A percentile compares a stretch with the other conserved stretches of the same genome.
These are phyloP conservation scores for Tragelaphus imberbis DNA, from an alignment of 2,113 vertebrate species.

Conservation along the genomic window DNA sequence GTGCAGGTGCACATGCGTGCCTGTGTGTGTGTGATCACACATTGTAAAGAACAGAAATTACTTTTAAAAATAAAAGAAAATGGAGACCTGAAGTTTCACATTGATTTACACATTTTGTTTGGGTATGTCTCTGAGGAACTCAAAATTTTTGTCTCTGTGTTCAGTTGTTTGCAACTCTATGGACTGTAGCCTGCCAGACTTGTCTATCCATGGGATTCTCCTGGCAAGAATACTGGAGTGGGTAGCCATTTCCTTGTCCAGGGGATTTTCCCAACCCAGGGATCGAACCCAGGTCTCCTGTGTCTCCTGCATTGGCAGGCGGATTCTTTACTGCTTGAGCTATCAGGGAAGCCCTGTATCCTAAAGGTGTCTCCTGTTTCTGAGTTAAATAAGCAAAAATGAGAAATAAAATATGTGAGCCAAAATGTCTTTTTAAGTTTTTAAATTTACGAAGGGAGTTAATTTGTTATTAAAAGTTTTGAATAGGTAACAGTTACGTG, in stretches of 20 bases:
- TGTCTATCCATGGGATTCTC: not conserved
- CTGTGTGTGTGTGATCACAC: not conserved
- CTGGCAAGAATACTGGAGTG: not conserved
- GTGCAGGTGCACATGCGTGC: not conserved
- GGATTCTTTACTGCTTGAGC: not conserved
- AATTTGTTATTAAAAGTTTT: not conserved
- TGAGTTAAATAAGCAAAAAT: not conserved
- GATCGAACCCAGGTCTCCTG: not conserved
- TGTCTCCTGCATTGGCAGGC: not conserved
- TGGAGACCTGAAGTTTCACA: not conserved
- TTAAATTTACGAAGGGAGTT: not conserved
- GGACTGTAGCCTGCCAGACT: not conserved
- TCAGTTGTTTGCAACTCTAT: not conserved
- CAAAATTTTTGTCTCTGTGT: not conserved
- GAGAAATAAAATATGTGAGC: not conserved
- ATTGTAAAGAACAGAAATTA: conserved; percentile 53
- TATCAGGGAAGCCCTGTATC: not conserved
- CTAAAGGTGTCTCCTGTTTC: not conserved
- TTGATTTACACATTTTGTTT: conserved; percentile 24
- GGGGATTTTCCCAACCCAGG: not conserved
- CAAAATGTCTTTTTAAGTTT: not conserved
- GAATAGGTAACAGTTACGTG: not conserved
- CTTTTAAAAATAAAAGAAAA: conserved; percentile 59
- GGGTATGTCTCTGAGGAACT: not conserved
- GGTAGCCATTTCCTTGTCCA: not conserved